phyloP scores from a whole-genome alignment of 2,113 vertebrate genomes.

The Oriolus oriolus region DNA sequence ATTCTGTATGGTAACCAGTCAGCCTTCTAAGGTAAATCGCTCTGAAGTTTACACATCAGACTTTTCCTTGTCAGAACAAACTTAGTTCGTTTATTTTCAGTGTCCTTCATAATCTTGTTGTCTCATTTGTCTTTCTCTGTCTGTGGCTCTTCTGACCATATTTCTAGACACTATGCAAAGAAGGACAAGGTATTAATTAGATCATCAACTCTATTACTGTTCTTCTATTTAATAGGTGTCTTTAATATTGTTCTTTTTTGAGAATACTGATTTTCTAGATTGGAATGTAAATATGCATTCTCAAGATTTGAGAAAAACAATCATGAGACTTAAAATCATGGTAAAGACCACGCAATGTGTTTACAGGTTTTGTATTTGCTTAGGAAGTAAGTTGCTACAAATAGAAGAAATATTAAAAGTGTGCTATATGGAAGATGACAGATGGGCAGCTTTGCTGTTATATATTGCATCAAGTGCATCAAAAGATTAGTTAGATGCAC shows the following conservation, averaged over 20 bases:
- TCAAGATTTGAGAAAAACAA: not conserved
- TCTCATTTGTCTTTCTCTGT: not conserved
- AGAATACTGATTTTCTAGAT: not conserved
- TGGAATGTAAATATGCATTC: not conserved
- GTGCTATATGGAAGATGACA: not conserved
- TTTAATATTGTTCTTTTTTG: not conserved
- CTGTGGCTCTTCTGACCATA: not conserved
- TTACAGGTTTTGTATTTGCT: not conserved
- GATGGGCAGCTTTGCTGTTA: not conserved
- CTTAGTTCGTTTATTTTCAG: not conserved
- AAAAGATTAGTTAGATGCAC: not conserved
- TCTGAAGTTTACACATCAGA: not conserved
- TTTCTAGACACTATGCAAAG: not conserved
- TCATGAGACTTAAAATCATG: not conserved
- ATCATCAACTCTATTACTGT: not conserved
- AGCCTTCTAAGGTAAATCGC: not conserved
- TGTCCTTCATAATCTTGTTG: not conserved
- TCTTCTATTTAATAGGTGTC: not conserved
- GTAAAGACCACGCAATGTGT: not conserved
- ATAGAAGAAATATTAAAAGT: not conserved
- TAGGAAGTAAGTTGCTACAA: not conserved
- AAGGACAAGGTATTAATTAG: not conserved
- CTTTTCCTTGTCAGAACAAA: not conserved
- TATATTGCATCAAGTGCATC: not conserved
- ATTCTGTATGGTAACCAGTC: not conserved